Base-by-base conservation (phyloP, 1,140 invertebrate genomes). In the Plutomurus gul region DNA sequence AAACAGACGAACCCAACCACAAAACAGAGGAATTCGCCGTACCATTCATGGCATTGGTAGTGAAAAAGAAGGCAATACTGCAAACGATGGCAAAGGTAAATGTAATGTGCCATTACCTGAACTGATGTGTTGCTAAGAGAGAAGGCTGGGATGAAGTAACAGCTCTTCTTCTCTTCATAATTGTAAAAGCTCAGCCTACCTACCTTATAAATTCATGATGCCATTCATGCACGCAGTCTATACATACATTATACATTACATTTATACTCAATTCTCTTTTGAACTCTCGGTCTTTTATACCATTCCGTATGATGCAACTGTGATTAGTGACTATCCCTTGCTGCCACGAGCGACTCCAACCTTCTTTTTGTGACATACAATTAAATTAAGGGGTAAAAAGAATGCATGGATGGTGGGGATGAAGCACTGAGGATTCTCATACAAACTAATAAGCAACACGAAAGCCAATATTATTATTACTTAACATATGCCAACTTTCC, bases 111-210 rank as follows among this genome's bases (percentile, higher is more conserved):
- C 47, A 10, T 51, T 6, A 22, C 27, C 1, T 30, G 22, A 27
- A 10, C 5, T 13, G 18, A 13, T 65, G 13, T 3, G 56, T 10
- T 65, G 22, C 30, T 8, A 7, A 5, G 27, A 65, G 30, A 33
- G 22, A 36, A 33, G 30, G n/a, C n/a, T n/a, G n/a, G n/a, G n/a
- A n/a, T 65, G 30, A 65, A 30, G 27, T 33, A 65, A 65, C 27
- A 65, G 25, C 56, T 36, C 30, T 65, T 65, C 56, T 65, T 36
- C 56, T 33, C 11, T 4, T 65, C 56, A 65, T 65, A 65, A 65
- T 65, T 65, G 56, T 65, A 33, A 65, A 65, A 65, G 56, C 47
- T 51, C 47, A 22, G 47, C 47, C 47, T 49, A 22, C 51, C 51
- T 30, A 65, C 36, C 56, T 65, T 65, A 65, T 65, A 33, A 65